Base-by-base conservation (phyloP, 2,888 invertebrate genomes). In the Ommatoiulus sabulosus region DNA sequence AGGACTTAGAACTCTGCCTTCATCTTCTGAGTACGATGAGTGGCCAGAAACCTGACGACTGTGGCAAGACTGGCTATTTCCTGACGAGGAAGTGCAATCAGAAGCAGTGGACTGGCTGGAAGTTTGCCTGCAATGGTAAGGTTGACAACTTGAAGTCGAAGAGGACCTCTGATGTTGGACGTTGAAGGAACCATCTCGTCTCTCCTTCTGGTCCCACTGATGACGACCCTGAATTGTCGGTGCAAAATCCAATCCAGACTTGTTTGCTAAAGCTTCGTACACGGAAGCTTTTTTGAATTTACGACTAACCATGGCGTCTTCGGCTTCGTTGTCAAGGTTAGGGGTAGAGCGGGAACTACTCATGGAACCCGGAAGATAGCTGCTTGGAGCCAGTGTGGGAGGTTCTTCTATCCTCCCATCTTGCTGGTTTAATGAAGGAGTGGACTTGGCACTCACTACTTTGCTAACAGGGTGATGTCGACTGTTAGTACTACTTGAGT, bases 21-120 rank as follows among this genome's bases (percentile, higher is more conserved):
- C 89, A 15, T 89, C 89, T 86, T 89, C 89, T 43, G 91, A 91
- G 88, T 95, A 95, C 10, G 95, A 95, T 92, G 96, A 96, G 72
- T 95, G 95, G 91, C 96, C 95, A 89, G 96, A 95, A 44, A 96
- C 96, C 92, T 96, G 96, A 92, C 96, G 96, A 92, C 96, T 96
- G 92, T 96, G 96, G 88, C 96, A 96, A 88, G 96, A 96, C 91
- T 96, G 96, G 87, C 96, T 88, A n/a, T 87, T 84, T 10, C 84
- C 43, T 48, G 89, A 89, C 12, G 88, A 86, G 63, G 88, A 85
- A 15, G 89, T 89, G n/a, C 89, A 35, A 63, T 89, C 89, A 12
- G 89, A 89, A 12, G 89, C 89, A 0, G 89, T 89, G 3, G 89
- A 89, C 63, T 89, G 89, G 15, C 87, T 89, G 43, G 89, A 89